These are phyloP conservation scores for Grantiella picta DNA, from an alignment of 2,113 vertebrate species.

Conservation along the genomic window DNA sequence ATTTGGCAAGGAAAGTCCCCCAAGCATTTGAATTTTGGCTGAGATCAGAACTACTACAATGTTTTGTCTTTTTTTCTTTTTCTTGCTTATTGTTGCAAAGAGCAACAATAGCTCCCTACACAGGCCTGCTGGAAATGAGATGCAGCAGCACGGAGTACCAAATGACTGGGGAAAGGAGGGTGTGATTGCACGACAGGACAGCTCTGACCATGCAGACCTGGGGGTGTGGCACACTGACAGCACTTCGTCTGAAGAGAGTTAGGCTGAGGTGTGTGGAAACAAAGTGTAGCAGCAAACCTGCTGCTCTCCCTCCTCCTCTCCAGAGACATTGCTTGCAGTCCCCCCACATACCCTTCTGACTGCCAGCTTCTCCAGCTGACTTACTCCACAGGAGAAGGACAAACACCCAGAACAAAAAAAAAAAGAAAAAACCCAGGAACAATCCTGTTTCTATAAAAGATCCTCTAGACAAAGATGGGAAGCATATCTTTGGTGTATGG, in stretches of 20 bases:
- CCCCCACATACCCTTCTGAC: background rate
- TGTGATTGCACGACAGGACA: background rate
- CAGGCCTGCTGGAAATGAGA: background rate
- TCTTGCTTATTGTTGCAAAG: slow-evolving; percentile 10
- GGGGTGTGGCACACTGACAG: background rate
- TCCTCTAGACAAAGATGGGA: background rate
- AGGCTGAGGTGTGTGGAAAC: background rate
- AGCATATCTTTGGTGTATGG: background rate
- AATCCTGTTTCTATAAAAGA: background rate
- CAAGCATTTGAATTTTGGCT: slow-evolving; percentile 40
- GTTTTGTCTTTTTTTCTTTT: slow-evolving; percentile 27
- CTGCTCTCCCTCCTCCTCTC: background rate
- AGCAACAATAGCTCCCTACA: background rate
- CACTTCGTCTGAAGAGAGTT: background rate
- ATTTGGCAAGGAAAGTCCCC: slow-evolving; percentile 33
- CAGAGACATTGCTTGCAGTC: background rate
- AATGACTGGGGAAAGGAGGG: background rate
- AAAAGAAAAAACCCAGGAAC: background rate
- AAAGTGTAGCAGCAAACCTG: background rate
- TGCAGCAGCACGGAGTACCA: background rate
- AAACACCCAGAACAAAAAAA: background rate
- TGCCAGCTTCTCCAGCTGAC: background rate
- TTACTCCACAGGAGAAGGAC: background rate
- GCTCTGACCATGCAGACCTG: background rate
- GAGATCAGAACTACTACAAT: background rate